A percentile compares a stretch with the other conserved stretches of the same genome.
These are phyloP conservation scores for Liasis olivaceus DNA, from an alignment of 2,797 vertebrate species.

Conservation along the genomic window DNA sequence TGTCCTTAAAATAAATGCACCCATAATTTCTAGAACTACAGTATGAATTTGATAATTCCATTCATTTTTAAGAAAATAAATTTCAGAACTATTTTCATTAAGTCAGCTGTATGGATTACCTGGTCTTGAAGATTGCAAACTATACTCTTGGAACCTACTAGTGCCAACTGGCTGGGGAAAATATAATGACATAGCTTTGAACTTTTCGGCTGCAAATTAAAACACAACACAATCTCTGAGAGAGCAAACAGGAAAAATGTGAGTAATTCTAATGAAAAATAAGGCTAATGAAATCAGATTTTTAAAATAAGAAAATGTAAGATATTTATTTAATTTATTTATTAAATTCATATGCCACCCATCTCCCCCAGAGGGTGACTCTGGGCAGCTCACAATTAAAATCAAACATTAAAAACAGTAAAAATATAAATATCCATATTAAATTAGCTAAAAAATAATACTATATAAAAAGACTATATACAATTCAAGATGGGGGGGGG, in stretches of 20 bases:
- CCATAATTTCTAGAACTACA: not conserved
- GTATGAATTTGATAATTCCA: not conserved
- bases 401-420: too few species aligned
- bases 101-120: slow-evolving; percentile 1
- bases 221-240: not conserved
- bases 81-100: not conserved
- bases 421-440: too few species aligned
- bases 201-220: slow-evolving; percentile 17
- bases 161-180: not conserved
- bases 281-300: not conserved
- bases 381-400: too few species aligned
- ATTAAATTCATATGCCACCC: too few species aligned
- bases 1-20: not conserved
- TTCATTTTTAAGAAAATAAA: not conserved
- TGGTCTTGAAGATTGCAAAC: not conserved
- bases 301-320: not conserved
- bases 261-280: not conserved
- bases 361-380: too few species aligned
- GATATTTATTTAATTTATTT: not conserved
- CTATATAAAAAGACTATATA: too few species aligned
- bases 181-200: not conserved
- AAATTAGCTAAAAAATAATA: too few species aligned
- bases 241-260: not conserved
- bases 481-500: too few species aligned
- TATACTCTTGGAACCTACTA: slow-evolving; percentile 12